Conservation (phyloP, 2,888 invertebrate species). For the Eupithecia pulchellata region DNA sequence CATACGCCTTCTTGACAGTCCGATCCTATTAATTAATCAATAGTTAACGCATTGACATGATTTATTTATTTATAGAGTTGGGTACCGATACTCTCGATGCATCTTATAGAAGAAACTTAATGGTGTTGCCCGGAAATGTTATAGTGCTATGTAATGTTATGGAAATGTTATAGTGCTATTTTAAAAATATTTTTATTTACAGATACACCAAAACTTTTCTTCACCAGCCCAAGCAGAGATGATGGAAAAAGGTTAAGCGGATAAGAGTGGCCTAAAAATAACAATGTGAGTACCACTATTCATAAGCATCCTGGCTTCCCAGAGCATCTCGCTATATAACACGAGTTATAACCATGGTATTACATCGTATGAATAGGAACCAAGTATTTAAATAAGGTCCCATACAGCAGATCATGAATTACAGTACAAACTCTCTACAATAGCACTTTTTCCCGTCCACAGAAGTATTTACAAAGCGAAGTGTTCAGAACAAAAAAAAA, state of each 20-base stretch:
- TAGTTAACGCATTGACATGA: too few relatives aligned
- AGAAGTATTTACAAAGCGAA: background rate
- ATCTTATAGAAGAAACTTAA: background rate
- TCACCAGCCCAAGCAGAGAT: constrained; percentile 65
- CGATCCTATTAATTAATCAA: too few relatives aligned
- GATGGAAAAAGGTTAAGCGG: constrained; percentile 79
- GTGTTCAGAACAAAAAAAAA: background rate
- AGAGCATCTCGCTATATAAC: background rate
- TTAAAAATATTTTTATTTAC: constrained; percentile 32
- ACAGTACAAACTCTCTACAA: background rate
- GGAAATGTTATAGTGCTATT: background rate
- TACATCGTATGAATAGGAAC: background rate
- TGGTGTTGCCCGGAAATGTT: background rate
- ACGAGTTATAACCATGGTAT: background rate
- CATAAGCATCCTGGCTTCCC: background rate
- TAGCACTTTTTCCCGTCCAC: background rate
- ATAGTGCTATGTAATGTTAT: too few relatives aligned
- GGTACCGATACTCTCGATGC: too few relatives aligned
- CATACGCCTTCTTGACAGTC: too few relatives aligned
- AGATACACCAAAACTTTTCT: constrained; percentile 57
- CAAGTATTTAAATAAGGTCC: background rate
- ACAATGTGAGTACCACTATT: constrained; percentile 74
- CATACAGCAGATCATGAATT: background rate
- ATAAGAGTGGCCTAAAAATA: constrained; percentile 61
- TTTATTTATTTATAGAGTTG: too few relatives aligned